Conservation (phyloP, 2,888 invertebrate species). For the Hyposoter didymator region DNA sequence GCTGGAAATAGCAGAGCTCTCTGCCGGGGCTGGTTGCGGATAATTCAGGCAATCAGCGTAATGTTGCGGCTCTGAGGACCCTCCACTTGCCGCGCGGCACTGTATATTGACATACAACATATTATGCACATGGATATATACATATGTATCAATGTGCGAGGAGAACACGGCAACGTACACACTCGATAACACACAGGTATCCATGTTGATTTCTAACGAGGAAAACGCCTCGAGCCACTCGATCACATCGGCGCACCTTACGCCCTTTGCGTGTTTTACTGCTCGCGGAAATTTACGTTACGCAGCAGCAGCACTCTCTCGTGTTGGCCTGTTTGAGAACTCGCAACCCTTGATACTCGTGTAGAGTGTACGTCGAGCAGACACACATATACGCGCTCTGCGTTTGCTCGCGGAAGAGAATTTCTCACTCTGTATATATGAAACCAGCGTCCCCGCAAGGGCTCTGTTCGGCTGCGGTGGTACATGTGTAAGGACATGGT, state of each 20-base stretch:
- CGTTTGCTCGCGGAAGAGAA: slow-evolving; percentile 39
- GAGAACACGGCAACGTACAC: slow-evolving; percentile 5
- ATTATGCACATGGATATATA: neutral
- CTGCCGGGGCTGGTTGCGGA: slow-evolving; percentile 79
- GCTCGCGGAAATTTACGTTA: neutral
- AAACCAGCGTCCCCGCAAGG: no score
- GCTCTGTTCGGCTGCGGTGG: neutral
- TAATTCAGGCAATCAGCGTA: slow-evolving; percentile 84
- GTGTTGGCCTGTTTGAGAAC: slow-evolving; percentile 46
- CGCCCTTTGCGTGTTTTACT: neutral
- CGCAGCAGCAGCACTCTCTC: slow-evolving; percentile 17
- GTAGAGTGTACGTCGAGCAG: no score
- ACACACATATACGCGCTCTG: neutral
- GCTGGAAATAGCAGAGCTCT: slow-evolving; percentile 60
- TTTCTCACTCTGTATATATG: no score
- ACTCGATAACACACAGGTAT: slow-evolving; percentile 49
- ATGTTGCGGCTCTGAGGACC: slow-evolving; percentile 83
- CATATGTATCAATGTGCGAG: slow-evolving; percentile 12
- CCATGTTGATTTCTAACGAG: slow-evolving; percentile 2
- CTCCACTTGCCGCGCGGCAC: slow-evolving; percentile 77
- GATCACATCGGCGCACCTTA: neutral
- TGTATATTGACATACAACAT: slow-evolving; percentile 39
- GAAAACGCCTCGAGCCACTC: neutral
- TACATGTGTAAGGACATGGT: slow-evolving; percentile 17
- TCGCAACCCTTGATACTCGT: neutral